phyloP scores from a whole-genome alignment of 2,888 invertebrate species.

The Tortricodes alternella region DNA sequence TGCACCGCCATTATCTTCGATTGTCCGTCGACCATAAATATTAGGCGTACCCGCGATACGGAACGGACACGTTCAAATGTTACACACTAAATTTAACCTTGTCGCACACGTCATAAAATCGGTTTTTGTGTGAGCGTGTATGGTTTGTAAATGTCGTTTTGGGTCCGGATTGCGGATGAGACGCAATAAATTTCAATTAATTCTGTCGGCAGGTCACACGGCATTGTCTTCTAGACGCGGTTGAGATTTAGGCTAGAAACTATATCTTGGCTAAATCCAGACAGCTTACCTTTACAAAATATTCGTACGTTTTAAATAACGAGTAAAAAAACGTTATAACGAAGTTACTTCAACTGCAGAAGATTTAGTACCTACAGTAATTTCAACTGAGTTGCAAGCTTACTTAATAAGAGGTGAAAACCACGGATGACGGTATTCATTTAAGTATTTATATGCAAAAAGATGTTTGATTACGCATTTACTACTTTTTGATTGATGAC shows the following conservation, averaged over 20 bases:
- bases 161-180: conserved; percentile 59
- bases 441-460: conserved; percentile 61
- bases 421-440: conserved; percentile 41
- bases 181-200: conserved; percentile 81
- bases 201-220: conserved; percentile 65
- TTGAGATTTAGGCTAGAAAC: conserved; percentile 59
- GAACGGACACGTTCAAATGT: conserved; percentile 44
- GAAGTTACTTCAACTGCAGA: too few species aligned
- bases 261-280: background rate
- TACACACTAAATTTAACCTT: conserved; percentile 42
- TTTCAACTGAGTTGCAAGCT: background rate
- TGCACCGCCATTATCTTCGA: conserved; percentile 75
- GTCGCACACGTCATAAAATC: conserved; percentile 38
- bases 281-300: background rate
- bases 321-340: too few species aligned
- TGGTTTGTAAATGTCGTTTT: conserved; percentile 52
- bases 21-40: conserved; percentile 67
- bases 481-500: conserved; percentile 43
- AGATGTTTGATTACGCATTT: conserved; percentile 54
- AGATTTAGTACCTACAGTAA: too few species aligned
- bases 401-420: conserved; percentile 9
- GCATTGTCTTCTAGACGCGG: conserved; percentile 59
- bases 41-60: conserved; percentile 49
- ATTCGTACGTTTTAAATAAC: too few species aligned
- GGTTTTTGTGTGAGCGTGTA: conserved; percentile 38